These are phyloP conservation scores for Ceratotherium simum DNA, from an alignment of 2,113 vertebrate species.

Conservation along the genomic window DNA sequence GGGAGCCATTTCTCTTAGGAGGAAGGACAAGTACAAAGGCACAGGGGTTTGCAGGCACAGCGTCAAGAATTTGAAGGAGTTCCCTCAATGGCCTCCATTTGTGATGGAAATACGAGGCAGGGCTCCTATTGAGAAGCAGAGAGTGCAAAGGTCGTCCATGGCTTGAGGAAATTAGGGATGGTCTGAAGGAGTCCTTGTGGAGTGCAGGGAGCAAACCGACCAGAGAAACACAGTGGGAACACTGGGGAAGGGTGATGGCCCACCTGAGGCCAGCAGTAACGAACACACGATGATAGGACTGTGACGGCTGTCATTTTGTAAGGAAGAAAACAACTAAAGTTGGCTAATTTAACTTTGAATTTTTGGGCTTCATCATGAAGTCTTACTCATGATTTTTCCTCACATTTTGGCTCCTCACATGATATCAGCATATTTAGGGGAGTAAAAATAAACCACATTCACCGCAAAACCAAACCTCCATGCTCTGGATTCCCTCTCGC, in stretches of 20 bases:
- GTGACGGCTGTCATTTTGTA: neutral
- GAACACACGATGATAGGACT: neutral
- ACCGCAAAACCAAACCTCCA: neutral
- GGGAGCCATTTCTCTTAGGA: neutral
- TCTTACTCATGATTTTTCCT: neutral
- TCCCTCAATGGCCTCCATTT: neutral
- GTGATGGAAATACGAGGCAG: neutral
- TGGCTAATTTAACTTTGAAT: neutral
- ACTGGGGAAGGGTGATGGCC: neutral
- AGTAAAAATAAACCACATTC: neutral
- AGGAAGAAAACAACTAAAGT: neutral
- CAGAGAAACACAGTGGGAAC: neutral
- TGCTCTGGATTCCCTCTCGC: neutral
- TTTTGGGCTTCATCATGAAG: neutral
- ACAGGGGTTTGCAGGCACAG: neutral
- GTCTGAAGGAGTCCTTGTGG: neutral
- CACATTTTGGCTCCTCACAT: neutral
- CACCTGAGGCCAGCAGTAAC: neutral
- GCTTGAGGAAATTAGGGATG: neutral
- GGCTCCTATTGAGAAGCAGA: neutral
- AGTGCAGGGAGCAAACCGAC: neutral
- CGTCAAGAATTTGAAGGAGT: neutral
- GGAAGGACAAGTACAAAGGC: neutral
- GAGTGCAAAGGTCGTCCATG: neutral
- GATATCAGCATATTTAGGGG: neutral